These are phyloP conservation scores for Siderastrea siderea DNA, from an alignment of 92 coral and sea anemone species.

Conservation along the genomic window DNA sequence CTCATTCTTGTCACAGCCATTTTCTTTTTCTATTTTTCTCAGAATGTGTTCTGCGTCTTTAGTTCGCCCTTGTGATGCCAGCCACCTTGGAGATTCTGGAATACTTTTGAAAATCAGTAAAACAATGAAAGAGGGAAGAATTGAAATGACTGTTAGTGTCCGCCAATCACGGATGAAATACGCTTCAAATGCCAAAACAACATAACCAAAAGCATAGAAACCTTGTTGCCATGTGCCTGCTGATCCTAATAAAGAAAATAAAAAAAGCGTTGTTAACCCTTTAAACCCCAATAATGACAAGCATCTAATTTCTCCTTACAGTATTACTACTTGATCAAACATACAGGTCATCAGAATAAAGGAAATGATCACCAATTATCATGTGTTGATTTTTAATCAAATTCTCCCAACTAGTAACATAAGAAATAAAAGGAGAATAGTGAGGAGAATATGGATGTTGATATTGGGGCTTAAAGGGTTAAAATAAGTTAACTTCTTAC, in stretches of 20 bases:
- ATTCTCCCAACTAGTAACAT: no score
- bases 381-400: no score
- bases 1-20: constrained; percentile 44
- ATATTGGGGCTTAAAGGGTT: no score
- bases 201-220: constrained; percentile 74
- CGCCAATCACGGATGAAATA: constrained; percentile 86
- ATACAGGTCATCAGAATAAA: no score
- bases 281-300: no score
- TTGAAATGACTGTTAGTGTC: constrained; percentile 62
- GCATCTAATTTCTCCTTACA: background rate
- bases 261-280: background rate
- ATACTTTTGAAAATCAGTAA: constrained; percentile 58
- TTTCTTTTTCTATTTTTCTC: constrained; percentile 72
- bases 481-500: background rate
- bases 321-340: no score
- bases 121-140: constrained; percentile 72
- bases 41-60: constrained; percentile 86
- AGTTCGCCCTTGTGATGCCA: constrained; percentile 77
- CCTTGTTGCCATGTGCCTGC: constrained; percentile 78
- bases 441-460: no score
- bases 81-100: constrained; percentile 96
- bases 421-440: no score
- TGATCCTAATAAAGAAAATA: constrained; percentile 58
- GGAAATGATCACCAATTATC: no score
- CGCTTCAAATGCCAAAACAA: constrained; percentile 72